phyloP scores from a whole-genome alignment of 2,797 vertebrate species.

The Aldrovandia affinis region DNA sequence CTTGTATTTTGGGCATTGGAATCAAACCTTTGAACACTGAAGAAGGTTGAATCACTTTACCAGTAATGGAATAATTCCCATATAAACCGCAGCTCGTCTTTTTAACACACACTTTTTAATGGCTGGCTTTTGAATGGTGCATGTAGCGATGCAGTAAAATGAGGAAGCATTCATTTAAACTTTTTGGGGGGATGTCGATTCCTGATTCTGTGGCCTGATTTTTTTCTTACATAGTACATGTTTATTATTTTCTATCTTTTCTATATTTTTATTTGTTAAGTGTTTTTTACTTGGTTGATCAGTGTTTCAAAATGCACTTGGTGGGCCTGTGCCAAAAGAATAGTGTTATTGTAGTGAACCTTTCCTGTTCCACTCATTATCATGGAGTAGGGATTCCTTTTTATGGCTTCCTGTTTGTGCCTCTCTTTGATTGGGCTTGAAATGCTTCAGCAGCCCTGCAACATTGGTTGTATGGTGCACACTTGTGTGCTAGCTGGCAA shows the following conservation, averaged over 20 bases:
- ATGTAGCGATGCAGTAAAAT: background rate
- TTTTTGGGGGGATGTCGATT: background rate
- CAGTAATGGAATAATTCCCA: background rate
- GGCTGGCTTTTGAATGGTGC: constrained; percentile 1
- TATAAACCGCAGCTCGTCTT: background rate
- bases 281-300: background rate
- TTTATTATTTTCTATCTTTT: too few species aligned
- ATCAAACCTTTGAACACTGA: background rate
- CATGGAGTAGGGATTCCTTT: background rate
- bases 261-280: background rate
- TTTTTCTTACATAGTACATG: too few species aligned
- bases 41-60: background rate
- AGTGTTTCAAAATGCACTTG: background rate
- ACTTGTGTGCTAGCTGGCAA: background rate
- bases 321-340: too few species aligned
- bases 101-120: background rate
- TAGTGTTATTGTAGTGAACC: background rate
- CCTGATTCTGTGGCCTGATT: too few species aligned
- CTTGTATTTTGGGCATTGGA: background rate
- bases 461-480: background rate
- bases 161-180: too few species aligned
- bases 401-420: background rate
- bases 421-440: background rate
- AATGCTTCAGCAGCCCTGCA: background rate
- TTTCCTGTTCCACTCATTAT: constrained; percentile 5